Base-by-base conservation (phyloP, 2,888 invertebrate species). In the Dolomedes plantarius region DNA sequence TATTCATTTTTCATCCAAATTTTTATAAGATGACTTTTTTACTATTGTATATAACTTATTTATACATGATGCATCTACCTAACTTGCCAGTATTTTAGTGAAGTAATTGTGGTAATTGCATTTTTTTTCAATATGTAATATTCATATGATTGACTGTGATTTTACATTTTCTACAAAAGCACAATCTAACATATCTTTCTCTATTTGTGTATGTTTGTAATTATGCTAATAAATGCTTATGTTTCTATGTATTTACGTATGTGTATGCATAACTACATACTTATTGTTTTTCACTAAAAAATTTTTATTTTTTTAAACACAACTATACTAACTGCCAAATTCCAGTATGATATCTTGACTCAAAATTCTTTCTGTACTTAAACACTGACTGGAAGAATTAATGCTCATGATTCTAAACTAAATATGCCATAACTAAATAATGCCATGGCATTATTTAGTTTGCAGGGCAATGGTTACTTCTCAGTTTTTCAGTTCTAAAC, bases 101-200 rank as follows among this genome's bases (percentile, higher is more conserved):
- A 46, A 46, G 5, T 46, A 9, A 16, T 46, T n/a, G 11, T 11
- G 13, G 1, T 16, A 16, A 16, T n/a, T 46, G 16, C n/a, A 16
- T 46, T 46, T 46, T 6, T n/a, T n/a, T n/a, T n/a, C n/a, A n/a
- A n/a, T n/a, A n/a, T n/a, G n/a, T n/a, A 46, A 16, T 46, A 11
- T 46, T 46, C 36, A 36, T n/a, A 46, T 46, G 16, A 46, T 46
- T 46, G 41, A 46, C 41, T 46, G 41, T 46, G 41, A 46, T 46
- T 46, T 16, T 46, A 36, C 36, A 36, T 36, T 36, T 36, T n/a
- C n/a, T n/a, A 5, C 36, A 7, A 46, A 46, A 46, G 41, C 41
- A 46, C 41, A 46, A 46, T 16, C 9, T 46, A 46, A 46, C 41
- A 46, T 46, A 46, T 46, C 41, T 46, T 11, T 36, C 36, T 46